A percentile compares a stretch with the other conserved stretches of the same genome.
phyloP scores from a whole-genome alignment of 2,797 vertebrate genomes.

The Enteromius trimaculatus region DNA sequence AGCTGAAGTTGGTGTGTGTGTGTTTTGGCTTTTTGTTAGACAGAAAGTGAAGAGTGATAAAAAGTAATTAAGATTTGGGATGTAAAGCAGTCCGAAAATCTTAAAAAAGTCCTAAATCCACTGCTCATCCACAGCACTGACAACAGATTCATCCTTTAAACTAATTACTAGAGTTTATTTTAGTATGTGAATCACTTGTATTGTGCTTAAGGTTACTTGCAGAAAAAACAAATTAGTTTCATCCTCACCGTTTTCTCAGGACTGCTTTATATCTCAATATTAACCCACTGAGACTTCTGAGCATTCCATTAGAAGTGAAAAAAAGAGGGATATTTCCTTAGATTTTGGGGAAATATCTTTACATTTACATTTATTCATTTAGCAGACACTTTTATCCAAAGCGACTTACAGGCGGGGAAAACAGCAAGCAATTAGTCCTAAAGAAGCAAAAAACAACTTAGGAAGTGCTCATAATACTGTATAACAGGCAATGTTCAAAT shows the following conservation, averaged over 20 bases:
- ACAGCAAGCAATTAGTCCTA: too few relatives aligned
- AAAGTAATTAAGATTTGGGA: neutral
- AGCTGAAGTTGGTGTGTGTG: neutral
- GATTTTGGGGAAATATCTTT: too few relatives aligned
- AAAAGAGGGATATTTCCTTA: too few relatives aligned
- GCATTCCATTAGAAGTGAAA: neutral
- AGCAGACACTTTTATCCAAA: too few relatives aligned
- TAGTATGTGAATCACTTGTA: neutral
- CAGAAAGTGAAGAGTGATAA: conserved; percentile 24
- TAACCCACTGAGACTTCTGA: neutral
- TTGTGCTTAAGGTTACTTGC: neutral
- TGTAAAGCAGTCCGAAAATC: neutral
- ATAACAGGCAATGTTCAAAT: too few relatives aligned
- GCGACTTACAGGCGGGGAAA: too few relatives aligned
- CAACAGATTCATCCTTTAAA: neutral
- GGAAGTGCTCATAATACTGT: too few relatives aligned
- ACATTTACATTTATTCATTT: too few relatives aligned
- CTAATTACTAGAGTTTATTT: neutral
- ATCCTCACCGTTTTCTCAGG: neutral
- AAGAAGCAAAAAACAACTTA: too few relatives aligned
- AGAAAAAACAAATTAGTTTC: neutral
- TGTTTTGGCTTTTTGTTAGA: conserved; percentile 13
- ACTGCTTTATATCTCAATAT: neutral
- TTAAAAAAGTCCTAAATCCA: too few relatives aligned
- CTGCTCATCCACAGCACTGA: neutral